Conservation (phyloP, 2,888 invertebrate genomes). For the Diadegma fenestrale region DNA sequence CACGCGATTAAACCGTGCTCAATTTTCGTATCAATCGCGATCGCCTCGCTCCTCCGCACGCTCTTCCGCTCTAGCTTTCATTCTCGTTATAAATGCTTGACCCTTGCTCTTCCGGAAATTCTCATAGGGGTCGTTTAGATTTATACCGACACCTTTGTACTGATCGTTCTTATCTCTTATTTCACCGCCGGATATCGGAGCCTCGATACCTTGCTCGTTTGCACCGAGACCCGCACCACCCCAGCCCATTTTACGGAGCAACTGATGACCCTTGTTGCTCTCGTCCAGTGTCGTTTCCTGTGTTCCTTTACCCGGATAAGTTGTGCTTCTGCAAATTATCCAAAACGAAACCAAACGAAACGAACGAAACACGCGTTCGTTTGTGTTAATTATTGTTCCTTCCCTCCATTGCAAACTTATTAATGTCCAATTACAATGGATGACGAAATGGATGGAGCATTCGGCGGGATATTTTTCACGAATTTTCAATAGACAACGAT, state of each 20-base stretch:
- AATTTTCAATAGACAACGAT: too few species aligned
- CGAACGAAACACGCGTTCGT: conserved; percentile 37
- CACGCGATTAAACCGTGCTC: conserved; percentile 12
- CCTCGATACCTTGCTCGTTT: conserved; percentile 97
- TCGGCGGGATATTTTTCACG: background rate
- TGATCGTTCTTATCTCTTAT: conserved; percentile 96
- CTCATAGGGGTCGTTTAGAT: conserved; percentile 97
- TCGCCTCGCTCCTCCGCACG: conserved; percentile 86
- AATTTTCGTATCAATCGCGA: conserved; percentile 76
- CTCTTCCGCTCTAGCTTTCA: conserved; percentile 96
- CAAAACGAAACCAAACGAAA: conserved; percentile 40
- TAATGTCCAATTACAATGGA: background rate
- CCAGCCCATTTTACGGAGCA: conserved; percentile 99
- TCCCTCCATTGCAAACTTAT: background rate
- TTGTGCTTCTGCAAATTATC: conserved; percentile 69
- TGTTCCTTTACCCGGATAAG: conserved; percentile 84
- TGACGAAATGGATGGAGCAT: background rate
- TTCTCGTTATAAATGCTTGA: conserved; percentile 96
- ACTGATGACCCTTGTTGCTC: conserved; percentile 98
- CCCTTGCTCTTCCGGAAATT: conserved; percentile 98
- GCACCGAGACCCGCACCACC: conserved; percentile 97
- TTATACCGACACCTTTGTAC: conserved; percentile 97
- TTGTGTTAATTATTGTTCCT: conserved; percentile 29
- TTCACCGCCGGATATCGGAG: conserved; percentile 96
- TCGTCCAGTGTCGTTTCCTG: conserved; percentile 90